Evolutionary conservation across 2,797 vertebrate genomes (phyloP).

Genomic region (Urocyon cinereoargenteus): DNA sequence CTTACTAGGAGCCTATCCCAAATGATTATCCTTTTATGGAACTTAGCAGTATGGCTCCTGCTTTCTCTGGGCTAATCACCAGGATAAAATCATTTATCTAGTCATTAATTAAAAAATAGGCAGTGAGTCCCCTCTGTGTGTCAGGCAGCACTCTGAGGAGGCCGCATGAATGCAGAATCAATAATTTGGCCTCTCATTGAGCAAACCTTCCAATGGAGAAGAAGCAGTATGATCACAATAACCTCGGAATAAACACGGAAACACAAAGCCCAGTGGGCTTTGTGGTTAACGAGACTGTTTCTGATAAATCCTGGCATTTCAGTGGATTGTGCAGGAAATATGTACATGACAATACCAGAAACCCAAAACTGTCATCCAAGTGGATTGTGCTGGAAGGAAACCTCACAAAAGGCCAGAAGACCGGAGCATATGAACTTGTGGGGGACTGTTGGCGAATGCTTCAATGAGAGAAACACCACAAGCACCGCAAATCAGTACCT

Average conservation of each 20-base stretch:
- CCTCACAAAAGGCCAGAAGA: neutral
- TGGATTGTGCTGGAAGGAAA: neutral
- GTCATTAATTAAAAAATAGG: neutral
- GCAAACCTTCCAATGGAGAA: neutral
- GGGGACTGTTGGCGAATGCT: neutral
- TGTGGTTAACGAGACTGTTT: neutral
- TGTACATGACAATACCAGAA: neutral
- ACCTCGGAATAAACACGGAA: neutral
- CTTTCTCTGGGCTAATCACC: neutral
- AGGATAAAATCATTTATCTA: neutral
- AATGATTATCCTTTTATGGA: neutral
- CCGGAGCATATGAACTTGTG: rapidly evolving
- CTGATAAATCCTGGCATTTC: neutral
- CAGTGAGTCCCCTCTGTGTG: neutral
- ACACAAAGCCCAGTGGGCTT: neutral
- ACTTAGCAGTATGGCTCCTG: neutral
- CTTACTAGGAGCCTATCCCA: neutral
- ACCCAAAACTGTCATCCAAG: too few relatives aligned
- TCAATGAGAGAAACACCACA: rapidly evolving
- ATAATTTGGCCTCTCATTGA: neutral
- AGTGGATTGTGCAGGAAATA: neutral
- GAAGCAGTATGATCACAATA: neutral
- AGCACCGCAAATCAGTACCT: neutral
- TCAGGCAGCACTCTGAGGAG: neutral
- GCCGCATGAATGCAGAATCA: neutral